Evolutionary conservation across 1,140 invertebrate genomes (phyloP), one percentile per base, ranked within the genome.

Genomic region (Drosophila subpulchrella): DNA sequence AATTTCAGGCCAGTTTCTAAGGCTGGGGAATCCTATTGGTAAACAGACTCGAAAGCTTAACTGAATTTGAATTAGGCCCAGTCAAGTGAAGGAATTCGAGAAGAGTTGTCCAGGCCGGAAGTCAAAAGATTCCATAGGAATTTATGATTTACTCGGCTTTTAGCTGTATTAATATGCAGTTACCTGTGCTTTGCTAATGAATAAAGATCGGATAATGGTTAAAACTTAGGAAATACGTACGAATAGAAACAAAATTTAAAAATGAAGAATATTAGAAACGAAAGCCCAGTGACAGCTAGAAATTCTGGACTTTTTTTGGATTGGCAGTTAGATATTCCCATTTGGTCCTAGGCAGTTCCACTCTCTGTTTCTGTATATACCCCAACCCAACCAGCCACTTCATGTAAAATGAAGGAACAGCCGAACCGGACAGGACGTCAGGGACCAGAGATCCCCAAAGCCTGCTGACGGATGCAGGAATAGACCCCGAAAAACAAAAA

Each of bases 381-480:
- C 58, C 38, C 50, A 17, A 41, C 15, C 36, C 36, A 15, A 36
- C 30, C 73, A 47, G 73, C 61, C 61, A 67, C 72, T 76, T 78
- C 65, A 78, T 57, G 58, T 59, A 62, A 78, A 78, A 71, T 71
- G 42, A 67, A 75, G 73, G 73, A 66, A 55, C 42, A 57, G 32
- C 48, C 32, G 36, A 78, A 77, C 66, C 62, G 65, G 66, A 72
- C 68, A 72, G 68, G 68, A 72, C 36, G 70, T 71, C 62, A 68
- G 66, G 59, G 59, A 30, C 48, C 48, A 50, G 46, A 54, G 47
- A 36, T 5, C 41, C 46, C 70, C 42, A 44, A 42, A 50, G 57
- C 38, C 57, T 53, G 72, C 60, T 78, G 79, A 81, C 57, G 59
- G 60, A 76, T 77, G 72, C 78, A 74, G 57, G 24, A 76, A 65